Evolutionary conservation across 1,140 invertebrate species (phyloP), one percentile per base, ranked within the genome.

Genomic region (Condylostylus longicornis): DNA sequence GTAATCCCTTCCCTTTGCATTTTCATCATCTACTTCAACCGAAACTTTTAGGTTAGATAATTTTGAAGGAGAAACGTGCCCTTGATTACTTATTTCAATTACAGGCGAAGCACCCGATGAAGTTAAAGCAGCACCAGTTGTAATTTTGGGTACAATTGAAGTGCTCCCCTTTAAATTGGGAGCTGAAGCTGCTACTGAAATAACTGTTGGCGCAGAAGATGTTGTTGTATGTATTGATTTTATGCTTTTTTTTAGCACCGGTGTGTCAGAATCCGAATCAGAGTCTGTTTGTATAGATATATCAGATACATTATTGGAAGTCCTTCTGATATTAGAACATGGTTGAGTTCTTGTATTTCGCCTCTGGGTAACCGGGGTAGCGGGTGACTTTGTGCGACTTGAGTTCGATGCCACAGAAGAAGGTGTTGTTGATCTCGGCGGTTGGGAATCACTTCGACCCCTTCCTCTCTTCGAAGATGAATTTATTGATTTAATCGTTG

Each of bases 1-100:
- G 48, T 82, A 84, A 51, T 82, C 79, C 4, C 78, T 63, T 12
- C 77, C 75, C 43, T 75, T 77, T 1, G 71, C 63, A 10, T 25
- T 54, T 28, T 44, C 45, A 18, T 60, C 57, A 29, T 63, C 57
- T 33, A 61, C 56, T 20, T 53, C 57, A 25, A 64, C 58, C 10
- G 35, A 47, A 54, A 43, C 60, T 9, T 61, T 65, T 57, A 27
- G 62, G 37, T 37, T 51, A 42, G 17, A 54, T 45, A 13, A 3
- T 36, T 15, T 25, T 12, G 40, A 14, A 36, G 44, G 25, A 42
- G 42, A 20, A 32, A 40, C 12, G 14, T 43, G 10, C 2, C 29
- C 13, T 58, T 61, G 28, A 55, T 41, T 14, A 62, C 48, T 1
- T 58, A 58, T 27, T 67, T 64, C 13, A 61, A 41, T 56, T 0